phyloP scores from a whole-genome alignment of 2,888 invertebrate genomes.

The Drosophila subquinaria region DNA sequence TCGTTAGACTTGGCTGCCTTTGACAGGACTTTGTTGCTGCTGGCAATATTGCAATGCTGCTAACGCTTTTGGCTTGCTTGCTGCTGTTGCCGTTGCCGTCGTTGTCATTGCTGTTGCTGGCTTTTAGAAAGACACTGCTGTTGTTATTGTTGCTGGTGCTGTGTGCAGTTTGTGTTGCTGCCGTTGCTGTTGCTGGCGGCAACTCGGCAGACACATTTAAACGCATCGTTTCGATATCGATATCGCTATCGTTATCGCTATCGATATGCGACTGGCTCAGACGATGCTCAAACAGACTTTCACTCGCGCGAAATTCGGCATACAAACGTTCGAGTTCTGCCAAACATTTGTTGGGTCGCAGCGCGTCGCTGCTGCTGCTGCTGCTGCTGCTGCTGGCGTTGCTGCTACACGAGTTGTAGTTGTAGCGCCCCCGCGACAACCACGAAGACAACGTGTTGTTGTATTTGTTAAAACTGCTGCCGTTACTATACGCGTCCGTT shows the following conservation, averaged over 20 bases:
- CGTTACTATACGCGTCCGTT: conserved; percentile 37
- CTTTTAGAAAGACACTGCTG: conserved; percentile 77
- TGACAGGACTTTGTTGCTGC: conserved; percentile 71
- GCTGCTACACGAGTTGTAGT: conserved; percentile 45
- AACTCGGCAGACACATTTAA: conserved; percentile 82
- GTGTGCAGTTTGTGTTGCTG: conserved; percentile 57
- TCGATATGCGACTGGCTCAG: conserved; percentile 39
- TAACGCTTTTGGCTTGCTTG: conserved; percentile 56
- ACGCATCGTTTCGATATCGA: conserved; percentile 76
- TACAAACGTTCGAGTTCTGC: conserved; percentile 83
- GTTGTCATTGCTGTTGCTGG: conserved; percentile 40
- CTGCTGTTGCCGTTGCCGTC: conserved; percentile 36
- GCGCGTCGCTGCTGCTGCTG: conserved; percentile 38
- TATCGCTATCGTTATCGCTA: conserved; percentile 42
- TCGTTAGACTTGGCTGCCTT: conserved; percentile 84
- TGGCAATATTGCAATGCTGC: conserved; percentile 64
- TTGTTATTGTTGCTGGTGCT: conserved; percentile 35
- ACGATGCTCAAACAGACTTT: conserved; percentile 78
- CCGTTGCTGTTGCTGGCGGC: conserved; percentile 55
- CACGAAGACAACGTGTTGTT: conserved; percentile 54
- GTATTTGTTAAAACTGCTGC: conserved; percentile 24
- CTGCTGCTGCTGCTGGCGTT: conserved; percentile 32
- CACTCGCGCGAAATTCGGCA: conserved; percentile 84
- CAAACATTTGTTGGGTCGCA: conserved; percentile 83
- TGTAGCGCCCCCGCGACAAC: conserved; percentile 53